Conservation (phyloP, 2,113 vertebrate species). For the Brachyhypopomus gauderio region DNA sequence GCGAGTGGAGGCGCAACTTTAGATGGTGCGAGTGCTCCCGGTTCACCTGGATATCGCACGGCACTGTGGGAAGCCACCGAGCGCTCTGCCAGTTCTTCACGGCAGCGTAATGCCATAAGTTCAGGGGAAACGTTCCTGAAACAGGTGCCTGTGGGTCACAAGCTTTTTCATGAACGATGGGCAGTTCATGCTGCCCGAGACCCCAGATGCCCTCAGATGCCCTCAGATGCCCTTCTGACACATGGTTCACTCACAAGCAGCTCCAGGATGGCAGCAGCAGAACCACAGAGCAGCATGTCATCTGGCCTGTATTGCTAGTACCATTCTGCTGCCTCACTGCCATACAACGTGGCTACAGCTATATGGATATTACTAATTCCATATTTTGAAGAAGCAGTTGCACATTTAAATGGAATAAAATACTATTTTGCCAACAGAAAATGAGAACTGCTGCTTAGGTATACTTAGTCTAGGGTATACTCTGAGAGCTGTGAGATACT, state of each 20-base stretch:
- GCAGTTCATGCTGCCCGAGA: not conserved
- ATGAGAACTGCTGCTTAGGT: not conserved
- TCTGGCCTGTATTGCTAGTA: not conserved
- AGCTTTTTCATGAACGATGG: too few relatives aligned
- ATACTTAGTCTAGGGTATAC: not conserved
- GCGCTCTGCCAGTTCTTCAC: not conserved
- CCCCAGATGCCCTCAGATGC: slow-evolving; percentile 8
- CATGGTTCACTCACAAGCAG: not conserved
- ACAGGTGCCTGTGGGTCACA: too few relatives aligned
- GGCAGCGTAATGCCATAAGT: too few relatives aligned
- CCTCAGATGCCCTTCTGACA: not conserved
- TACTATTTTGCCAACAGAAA: not conserved
- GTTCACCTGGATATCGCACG: not conserved
- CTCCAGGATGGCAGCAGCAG: not conserved
- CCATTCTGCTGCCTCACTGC: not conserved
- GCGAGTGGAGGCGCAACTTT: slow-evolving; percentile 6
- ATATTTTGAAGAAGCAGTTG: not conserved
- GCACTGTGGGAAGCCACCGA: not conserved
- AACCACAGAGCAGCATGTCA: not conserved
- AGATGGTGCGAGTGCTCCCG: not conserved
- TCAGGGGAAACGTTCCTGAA: too few relatives aligned
- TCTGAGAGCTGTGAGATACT: not conserved
- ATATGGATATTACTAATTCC: not conserved
- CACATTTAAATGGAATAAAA: not conserved
- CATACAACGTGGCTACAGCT: not conserved